phyloP scores from a whole-genome alignment of 2,797 vertebrate genomes.

The Falco naumanni region DNA sequence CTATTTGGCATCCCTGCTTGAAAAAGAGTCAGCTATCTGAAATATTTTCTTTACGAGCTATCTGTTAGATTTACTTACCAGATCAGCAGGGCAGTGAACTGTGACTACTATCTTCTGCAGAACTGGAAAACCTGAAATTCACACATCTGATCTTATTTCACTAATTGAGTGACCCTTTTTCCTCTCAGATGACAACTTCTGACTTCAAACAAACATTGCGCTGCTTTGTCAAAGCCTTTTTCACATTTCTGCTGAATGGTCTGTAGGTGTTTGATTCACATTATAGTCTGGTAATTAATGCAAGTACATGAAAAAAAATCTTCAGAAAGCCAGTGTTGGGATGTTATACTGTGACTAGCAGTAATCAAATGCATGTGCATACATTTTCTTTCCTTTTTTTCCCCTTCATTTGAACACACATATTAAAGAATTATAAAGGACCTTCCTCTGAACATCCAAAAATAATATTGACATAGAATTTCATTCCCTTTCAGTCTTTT shows the following conservation, averaged over 20 bases:
- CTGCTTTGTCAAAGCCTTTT: constrained; percentile 6
- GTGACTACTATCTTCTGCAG: neutral
- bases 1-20: neutral
- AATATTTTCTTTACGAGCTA: neutral
- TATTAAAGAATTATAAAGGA: neutral
- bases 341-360: neutral
- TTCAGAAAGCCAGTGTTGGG: neutral
- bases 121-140: neutral
- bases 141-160: constrained; percentile 25
- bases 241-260: neutral
- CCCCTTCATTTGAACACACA: neutral
- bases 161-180: neutral
- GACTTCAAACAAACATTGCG: neutral
- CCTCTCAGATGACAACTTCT: neutral
- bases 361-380: neutral
- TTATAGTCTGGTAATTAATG: neutral
- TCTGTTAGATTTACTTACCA: neutral
- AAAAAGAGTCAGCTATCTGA: neutral
- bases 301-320: neutral
- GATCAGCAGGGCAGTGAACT: neutral
- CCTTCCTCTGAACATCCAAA: neutral
- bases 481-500: neutral
- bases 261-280: neutral
- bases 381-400: neutral
- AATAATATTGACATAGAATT: neutral